Evolutionary conservation across 2,113 vertebrate genomes (phyloP).

Genomic region (Aegypius monachus): DNA sequence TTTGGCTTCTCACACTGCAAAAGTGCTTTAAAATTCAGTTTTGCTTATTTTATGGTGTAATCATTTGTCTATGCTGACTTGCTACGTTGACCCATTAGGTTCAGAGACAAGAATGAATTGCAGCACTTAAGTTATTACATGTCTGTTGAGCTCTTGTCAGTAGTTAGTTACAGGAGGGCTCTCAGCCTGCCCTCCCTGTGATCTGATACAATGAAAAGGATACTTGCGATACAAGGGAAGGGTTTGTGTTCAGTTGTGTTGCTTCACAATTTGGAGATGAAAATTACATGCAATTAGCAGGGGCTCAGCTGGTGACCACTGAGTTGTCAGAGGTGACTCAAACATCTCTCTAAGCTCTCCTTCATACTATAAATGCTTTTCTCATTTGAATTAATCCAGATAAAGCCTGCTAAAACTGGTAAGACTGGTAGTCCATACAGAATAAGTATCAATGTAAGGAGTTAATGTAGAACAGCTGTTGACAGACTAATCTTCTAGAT

Average conservation of each 20-base stretch:
- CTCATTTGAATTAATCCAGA: not conserved
- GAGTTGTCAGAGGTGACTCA: not conserved
- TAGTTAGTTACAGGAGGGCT: not conserved
- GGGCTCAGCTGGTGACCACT: not conserved
- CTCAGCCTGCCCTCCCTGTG: not conserved
- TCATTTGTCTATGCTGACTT: not conserved
- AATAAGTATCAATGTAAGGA: not conserved
- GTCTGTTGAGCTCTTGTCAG: not conserved
- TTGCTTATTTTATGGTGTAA: not conserved
- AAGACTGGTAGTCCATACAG: not conserved
- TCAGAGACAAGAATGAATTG: not conserved
- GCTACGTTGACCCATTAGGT: not conserved
- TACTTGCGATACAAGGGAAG: too few relatives aligned
- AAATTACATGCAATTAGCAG: not conserved
- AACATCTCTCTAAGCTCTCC: not conserved
- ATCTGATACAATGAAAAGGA: accelerated
- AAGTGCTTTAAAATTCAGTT: not conserved
- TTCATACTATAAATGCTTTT: not conserved
- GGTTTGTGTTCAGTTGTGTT: not conserved
- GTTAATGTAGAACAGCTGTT: not conserved
- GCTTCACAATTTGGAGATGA: not conserved
- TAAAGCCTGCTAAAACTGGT: not conserved
- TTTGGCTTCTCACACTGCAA: not conserved
- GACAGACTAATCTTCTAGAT: not conserved
- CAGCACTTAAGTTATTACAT: not conserved